A percentile compares a stretch with the other conserved stretches of the same genome.
Conservation (phyloP, 1,140 invertebrate species). For the Thaumatotibia leucotreta region DNA sequence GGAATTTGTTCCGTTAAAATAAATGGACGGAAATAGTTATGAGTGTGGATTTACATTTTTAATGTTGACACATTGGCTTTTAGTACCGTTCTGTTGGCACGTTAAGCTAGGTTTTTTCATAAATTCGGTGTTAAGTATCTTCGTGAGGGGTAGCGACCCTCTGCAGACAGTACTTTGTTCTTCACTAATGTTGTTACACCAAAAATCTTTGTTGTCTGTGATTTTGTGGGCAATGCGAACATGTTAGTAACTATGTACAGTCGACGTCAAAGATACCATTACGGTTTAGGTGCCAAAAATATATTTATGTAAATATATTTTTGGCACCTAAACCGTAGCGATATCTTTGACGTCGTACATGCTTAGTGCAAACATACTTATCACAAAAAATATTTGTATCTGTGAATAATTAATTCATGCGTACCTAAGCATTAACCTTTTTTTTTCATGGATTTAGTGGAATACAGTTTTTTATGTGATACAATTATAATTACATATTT, state of each 20-base stretch:
- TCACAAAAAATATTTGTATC: too few relatives aligned
- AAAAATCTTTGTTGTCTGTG: not conserved
- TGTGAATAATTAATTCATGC: too few relatives aligned
- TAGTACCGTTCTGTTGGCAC: not conserved
- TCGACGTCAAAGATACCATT: too few relatives aligned
- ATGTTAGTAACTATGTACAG: not conserved
- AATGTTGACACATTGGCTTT: conserved; percentile 6
- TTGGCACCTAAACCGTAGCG: too few relatives aligned
- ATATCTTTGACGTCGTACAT: too few relatives aligned
- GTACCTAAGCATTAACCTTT: too few relatives aligned
- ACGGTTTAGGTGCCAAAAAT: too few relatives aligned
- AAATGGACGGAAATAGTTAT: conserved; percentile 47
- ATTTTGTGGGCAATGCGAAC: not conserved
- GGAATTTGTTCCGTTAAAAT: conserved; percentile 59
- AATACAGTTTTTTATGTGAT: too few relatives aligned
- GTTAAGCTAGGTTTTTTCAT: not conserved
- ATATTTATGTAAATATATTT: too few relatives aligned
- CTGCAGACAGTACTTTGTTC: not conserved
- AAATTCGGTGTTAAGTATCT: not conserved
- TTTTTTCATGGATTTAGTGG: too few relatives aligned
- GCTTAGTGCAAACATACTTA: too few relatives aligned
- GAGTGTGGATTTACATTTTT: conserved; percentile 18
- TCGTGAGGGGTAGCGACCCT: not conserved
- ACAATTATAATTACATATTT: too few relatives aligned
- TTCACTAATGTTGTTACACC: not conserved